Base-by-base conservation (phyloP, 2,888 invertebrate genomes). In the Helicoverpa assulta region DNA sequence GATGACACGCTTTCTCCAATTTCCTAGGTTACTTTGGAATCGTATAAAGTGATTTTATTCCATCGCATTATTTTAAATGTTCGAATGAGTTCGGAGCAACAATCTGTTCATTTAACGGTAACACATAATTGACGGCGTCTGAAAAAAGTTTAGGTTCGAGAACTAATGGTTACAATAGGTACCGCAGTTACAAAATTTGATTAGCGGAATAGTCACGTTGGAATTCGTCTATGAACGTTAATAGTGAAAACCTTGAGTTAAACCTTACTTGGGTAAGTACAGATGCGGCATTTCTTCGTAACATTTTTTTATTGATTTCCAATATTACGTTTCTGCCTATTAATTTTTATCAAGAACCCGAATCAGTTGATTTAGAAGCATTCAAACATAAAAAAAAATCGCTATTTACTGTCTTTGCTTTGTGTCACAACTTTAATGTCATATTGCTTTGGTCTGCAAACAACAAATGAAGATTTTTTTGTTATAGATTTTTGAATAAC, bases 141-240 rank as follows among this genome's bases (percentile, higher is more conserved):
- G 89, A 93, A 93, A 93, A 93, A 93, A 88, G 85, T 90, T 76
- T 84, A 70, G 53, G 70, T 80, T 66, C 65, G 50, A 80, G 65
- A 80, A 59, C 66, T 76, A 91, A 94, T 94, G 90, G 92, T 89
- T 93, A 95, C 95, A 95, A 95, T 95, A n/a, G n/a, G n/a, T n/a
- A 92, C 93, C 93, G 93, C 92, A 93, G 94, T 95, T 95, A 95
- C 94, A 94, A 95, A 95, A 95, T 95, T 95, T 95, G 95, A 95
- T 95, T 95, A 95, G 95, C 94, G 92, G 93, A 93, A 93, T 95
- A 91, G 92, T 93, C 94, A 94, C 93, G 94, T 93, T 91, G 95
- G 93, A 92, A 92, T 94, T 92, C 92, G 91, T 91, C 94, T 93
- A 91, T 89, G 88, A 85, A 88, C 87, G 81, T 76, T 82, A 76